These are phyloP conservation scores for Heliconius erato DNA, from an alignment of 2,888 invertebrate genomes.

Conservation along the genomic window DNA sequence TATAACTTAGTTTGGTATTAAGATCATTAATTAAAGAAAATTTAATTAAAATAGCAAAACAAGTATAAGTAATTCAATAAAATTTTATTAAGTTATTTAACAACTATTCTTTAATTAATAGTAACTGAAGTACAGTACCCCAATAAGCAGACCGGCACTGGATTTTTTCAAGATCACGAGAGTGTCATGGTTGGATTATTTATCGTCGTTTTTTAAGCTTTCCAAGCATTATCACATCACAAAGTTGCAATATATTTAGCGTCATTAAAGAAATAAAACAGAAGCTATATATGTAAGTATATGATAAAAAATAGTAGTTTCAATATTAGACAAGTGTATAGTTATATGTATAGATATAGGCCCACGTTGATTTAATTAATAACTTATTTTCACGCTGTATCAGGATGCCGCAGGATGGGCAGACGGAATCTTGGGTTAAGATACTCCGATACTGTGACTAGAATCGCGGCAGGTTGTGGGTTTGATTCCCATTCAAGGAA, in stretches of 20 bases:
- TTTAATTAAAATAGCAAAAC: background rate
- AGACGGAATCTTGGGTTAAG: no score
- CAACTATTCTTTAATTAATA: conserved; percentile 4
- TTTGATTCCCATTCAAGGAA: no score
- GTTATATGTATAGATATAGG: background rate
- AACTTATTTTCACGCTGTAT: background rate
- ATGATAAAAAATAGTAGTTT: background rate
- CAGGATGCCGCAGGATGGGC: no score
- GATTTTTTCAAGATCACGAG: conserved; percentile 39
- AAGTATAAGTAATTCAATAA: background rate
- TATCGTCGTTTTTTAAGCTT: conserved; percentile 40
- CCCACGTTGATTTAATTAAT: background rate
- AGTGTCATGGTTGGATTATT: conserved; percentile 41
- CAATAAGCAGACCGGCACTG: conserved; percentile 38
- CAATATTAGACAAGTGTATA: background rate
- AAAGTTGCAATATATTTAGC: conserved; percentile 30
- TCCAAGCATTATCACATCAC: conserved; percentile 43
- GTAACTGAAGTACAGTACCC: conserved; percentile 3
- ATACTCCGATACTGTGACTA: no score
- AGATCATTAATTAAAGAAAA: background rate
- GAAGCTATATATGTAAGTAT: conserved; percentile 17
- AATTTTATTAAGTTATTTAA: no score
- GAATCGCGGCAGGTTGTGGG: no score
- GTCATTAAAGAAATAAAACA: conserved; percentile 43
- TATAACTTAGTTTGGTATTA: background rate